Evolutionary conservation across 2,888 invertebrate species (phyloP).

Genomic region (Eupelmus urozonus): DNA sequence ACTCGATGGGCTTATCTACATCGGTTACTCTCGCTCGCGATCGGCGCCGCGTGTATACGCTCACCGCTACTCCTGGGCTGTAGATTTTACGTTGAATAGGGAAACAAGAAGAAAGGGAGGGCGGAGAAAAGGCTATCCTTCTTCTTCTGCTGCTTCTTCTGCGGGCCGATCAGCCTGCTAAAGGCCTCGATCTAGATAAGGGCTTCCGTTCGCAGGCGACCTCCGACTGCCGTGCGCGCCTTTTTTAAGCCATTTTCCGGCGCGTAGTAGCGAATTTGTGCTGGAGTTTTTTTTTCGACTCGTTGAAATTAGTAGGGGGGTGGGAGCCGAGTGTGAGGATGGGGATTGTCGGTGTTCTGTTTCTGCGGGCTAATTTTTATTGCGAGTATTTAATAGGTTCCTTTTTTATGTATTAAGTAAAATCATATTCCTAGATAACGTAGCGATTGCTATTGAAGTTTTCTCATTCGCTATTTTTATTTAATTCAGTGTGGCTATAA

Average conservation of each 20-base stretch:
- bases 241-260: conserved; percentile 35
- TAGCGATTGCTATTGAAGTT: too few species aligned
- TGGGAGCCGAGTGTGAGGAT: conserved; percentile 48
- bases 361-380: too few species aligned
- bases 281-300: not conserved
- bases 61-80: not conserved
- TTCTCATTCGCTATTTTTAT: too few species aligned
- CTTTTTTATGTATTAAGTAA: too few species aligned
- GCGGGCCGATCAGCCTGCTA: conserved; percentile 34
- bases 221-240: not conserved
- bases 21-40: conserved; percentile 55
- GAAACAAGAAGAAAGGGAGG: conserved; percentile 9
- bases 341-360: too few species aligned
- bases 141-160: not conserved
- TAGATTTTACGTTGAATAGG: conserved; percentile 30
- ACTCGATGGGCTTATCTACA: conserved; percentile 72
- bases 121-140: not conserved
- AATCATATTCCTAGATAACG: too few species aligned
- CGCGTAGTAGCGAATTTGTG: conserved; percentile 19
- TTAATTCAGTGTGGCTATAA: too few species aligned
- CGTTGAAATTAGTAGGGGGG: conserved; percentile 26
- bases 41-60: too few species aligned
- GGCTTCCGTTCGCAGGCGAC: conserved; percentile 54
- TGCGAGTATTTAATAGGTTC: too few species aligned
- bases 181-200: conserved; percentile 39